Conservation (phyloP, 1,140 invertebrate species). For the Pseudomyrmex gracilis region DNA sequence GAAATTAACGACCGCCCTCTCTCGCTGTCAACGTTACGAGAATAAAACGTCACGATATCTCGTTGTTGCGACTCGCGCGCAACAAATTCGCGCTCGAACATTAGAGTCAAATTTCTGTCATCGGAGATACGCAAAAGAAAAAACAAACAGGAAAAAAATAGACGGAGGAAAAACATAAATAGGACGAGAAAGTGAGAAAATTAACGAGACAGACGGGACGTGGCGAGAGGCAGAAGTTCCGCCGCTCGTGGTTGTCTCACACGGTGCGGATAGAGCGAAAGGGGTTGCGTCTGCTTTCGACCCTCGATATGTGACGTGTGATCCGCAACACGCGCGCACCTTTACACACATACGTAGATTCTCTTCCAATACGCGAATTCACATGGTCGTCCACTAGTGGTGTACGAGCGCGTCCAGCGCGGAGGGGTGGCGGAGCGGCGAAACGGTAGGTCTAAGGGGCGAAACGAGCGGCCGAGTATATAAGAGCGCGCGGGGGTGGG, state of each 20-base stretch:
- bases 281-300: conserved; percentile 36
- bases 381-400: conserved; percentile 12
- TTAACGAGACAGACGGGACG: conserved; percentile 14
- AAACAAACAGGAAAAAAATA: neutral
- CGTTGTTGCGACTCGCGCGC: too few species aligned
- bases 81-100: too few species aligned
- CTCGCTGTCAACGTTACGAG: conserved; percentile 35
- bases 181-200: conserved; percentile 20
- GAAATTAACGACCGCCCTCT: conserved; percentile 52
- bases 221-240: neutral
- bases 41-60: conserved; percentile 42
- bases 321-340: conserved; percentile 22
- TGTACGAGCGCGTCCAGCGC: conserved; percentile 27
- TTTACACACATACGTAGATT: neutral
- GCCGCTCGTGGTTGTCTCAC: conserved; percentile 1
- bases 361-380: conserved; percentile 39
- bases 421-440: neutral
- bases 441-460: conserved; percentile 37
- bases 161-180: conserved; percentile 11
- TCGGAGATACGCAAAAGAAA: neutral
- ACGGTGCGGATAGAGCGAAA: neutral
- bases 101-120: neutral
- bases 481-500: conserved; percentile 14
- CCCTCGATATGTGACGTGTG: conserved; percentile 58
- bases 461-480: conserved; percentile 32